These are phyloP conservation scores for Triplophysa dalaica DNA, from an alignment of 2,113 vertebrate species.

Conservation along the genomic window DNA sequence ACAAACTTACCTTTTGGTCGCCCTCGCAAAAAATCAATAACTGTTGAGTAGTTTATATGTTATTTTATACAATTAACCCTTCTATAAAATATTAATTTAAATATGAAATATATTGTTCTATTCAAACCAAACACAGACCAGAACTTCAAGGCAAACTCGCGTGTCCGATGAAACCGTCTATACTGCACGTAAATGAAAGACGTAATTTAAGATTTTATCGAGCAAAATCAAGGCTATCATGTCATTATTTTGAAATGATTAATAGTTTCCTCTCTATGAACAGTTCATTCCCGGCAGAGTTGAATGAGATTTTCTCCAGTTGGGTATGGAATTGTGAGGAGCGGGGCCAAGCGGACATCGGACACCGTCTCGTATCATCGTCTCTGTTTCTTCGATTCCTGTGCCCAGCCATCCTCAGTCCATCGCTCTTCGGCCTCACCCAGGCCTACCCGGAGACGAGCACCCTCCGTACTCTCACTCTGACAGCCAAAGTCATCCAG, in stretches of 20 bases:
- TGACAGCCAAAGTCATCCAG: constrained; percentile 95
- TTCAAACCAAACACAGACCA: too few species aligned
- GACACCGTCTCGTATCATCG: constrained; percentile 85
- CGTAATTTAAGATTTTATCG: neutral
- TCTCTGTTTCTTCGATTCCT: constrained; percentile 93
- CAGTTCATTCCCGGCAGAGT: constrained; percentile 86
- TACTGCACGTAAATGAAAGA: neutral
- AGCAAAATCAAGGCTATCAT: neutral
- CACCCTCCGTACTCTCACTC: constrained; percentile 84
- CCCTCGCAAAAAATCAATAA: too few species aligned
- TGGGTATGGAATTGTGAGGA: constrained; percentile 82
- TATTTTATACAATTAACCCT: too few species aligned
- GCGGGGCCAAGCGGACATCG: constrained; percentile 75
- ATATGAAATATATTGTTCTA: too few species aligned
- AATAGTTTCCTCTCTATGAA: neutral
- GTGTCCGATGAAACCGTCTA: too few species aligned
- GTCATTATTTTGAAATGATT: neutral
- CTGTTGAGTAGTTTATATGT: too few species aligned
- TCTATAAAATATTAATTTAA: too few species aligned
- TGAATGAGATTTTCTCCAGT: constrained; percentile 83
- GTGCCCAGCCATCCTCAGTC: constrained; percentile 90
- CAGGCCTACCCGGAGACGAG: constrained; percentile 83
- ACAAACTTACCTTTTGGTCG: too few species aligned
- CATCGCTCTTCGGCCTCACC: constrained; percentile 88
- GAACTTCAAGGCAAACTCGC: too few species aligned